phyloP scores from a whole-genome alignment of 2,113 vertebrate species.

The Platichthys stellatus region DNA sequence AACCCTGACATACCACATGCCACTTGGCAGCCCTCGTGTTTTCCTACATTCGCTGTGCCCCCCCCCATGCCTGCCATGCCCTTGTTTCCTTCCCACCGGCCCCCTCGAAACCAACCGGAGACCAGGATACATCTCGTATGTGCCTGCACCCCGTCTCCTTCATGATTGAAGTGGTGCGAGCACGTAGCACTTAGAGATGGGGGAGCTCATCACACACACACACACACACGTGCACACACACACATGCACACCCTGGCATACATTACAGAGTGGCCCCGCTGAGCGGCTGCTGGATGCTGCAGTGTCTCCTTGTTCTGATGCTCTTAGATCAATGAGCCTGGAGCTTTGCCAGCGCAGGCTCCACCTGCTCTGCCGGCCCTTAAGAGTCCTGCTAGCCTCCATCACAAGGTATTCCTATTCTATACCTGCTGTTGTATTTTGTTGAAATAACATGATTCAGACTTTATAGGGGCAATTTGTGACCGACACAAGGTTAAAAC shows the following conservation, averaged over 20 bases:
- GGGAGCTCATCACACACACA: neutral
- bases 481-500: neutral
- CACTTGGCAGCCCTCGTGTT: constrained; percentile 46
- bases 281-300: constrained; percentile 56
- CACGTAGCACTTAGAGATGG: constrained; percentile 18
- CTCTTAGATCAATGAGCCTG: constrained; percentile 58
- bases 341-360: constrained; percentile 26
- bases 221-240: neutral
- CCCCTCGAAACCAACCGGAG: constrained; percentile 21
- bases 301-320: constrained; percentile 51
- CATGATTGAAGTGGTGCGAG: neutral
- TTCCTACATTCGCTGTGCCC: constrained; percentile 20
- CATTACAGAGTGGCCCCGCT: constrained; percentile 40
- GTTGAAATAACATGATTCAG: too few relatives aligned
- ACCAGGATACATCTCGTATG: constrained; percentile 28
- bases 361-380: constrained; percentile 13
- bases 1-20: constrained; percentile 45
- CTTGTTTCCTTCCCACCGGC: constrained; percentile 37
- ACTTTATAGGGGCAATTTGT: too few relatives aligned
- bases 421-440: too few relatives aligned
- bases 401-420: neutral
- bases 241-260: constrained; percentile 21
- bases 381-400: constrained; percentile 2
- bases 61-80: constrained; percentile 11
- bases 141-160: constrained; percentile 1